These are phyloP conservation scores for Rhodophaea formosa DNA, from an alignment of 2,888 invertebrate species.

Conservation along the genomic window DNA sequence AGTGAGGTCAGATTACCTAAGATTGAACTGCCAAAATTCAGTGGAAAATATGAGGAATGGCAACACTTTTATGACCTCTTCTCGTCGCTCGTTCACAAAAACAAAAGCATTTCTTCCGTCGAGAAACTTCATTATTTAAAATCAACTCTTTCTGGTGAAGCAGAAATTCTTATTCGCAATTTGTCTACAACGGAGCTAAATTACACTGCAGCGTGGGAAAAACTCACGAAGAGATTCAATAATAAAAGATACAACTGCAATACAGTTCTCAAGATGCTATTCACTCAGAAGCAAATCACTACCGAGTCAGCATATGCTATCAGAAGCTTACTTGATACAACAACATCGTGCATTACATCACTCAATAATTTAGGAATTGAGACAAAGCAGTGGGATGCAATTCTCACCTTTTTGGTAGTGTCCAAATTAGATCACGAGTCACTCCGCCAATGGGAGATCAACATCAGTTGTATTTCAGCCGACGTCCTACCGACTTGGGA, in stretches of 20 bases:
- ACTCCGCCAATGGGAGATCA: not conserved
- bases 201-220: not conserved
- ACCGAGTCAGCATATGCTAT: not conserved
- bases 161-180: not conserved
- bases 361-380: not conserved
- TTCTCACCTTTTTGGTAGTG: not conserved
- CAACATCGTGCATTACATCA: not conserved
- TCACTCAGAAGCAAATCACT: not conserved
- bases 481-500: not conserved
- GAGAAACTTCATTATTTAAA: not conserved
- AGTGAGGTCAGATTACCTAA: not conserved
- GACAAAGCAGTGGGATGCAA: not conserved
- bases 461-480: not conserved
- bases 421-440: not conserved
- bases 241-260: constrained; percentile 1
- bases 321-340: not conserved
- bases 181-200: not conserved
- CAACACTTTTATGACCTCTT: not conserved
- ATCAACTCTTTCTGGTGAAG: not conserved
- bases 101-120: not conserved
- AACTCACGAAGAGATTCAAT: not conserved
- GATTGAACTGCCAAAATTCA: not conserved
- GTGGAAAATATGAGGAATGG: not conserved
- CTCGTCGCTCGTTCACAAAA: not conserved
- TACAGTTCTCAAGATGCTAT: not conserved